phyloP scores from a whole-genome alignment of 2,888 invertebrate species.

The Heliconius cydno region DNA sequence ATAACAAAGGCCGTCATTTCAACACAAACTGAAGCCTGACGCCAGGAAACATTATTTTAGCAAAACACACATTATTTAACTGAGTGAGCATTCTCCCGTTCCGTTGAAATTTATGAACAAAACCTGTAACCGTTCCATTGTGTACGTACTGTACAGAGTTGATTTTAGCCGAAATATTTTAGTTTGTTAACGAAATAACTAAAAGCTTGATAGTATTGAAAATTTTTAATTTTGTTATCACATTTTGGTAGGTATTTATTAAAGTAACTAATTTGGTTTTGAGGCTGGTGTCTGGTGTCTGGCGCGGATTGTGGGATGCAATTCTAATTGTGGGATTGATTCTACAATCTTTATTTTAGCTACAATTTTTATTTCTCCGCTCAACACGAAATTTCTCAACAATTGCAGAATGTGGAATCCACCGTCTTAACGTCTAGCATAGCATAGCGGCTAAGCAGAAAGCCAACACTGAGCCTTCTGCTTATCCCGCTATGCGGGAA shows the following conservation, averaged over 20 bases:
- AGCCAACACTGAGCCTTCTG: too few relatives aligned
- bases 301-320: not conserved
- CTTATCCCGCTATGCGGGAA: too few relatives aligned
- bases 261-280: not conserved
- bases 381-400: too few relatives aligned
- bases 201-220: not conserved
- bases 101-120: slow-evolving; percentile 6
- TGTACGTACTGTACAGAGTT: not conserved
- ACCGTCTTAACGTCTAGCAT: too few relatives aligned
- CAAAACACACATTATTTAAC: not conserved
- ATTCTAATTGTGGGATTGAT: too few relatives aligned
- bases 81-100: not conserved
- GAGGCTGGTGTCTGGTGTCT: not conserved
- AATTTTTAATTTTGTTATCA: not conserved
- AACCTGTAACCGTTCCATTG: not conserved
- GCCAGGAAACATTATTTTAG: not conserved
- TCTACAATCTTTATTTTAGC: too few relatives aligned
- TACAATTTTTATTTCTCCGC: too few relatives aligned
- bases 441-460: too few relatives aligned
- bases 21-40: not conserved
- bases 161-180: not conserved
- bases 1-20: too few relatives aligned
- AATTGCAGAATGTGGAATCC: too few relatives aligned
- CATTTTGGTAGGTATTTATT: not conserved
- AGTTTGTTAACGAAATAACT: not conserved